Percentiles rank a stretch among this genome's conserved stretches.
Evolutionary conservation across 2,113 vertebrate species (phyloP).

Genomic region (Ptyas mucosa): DNA sequence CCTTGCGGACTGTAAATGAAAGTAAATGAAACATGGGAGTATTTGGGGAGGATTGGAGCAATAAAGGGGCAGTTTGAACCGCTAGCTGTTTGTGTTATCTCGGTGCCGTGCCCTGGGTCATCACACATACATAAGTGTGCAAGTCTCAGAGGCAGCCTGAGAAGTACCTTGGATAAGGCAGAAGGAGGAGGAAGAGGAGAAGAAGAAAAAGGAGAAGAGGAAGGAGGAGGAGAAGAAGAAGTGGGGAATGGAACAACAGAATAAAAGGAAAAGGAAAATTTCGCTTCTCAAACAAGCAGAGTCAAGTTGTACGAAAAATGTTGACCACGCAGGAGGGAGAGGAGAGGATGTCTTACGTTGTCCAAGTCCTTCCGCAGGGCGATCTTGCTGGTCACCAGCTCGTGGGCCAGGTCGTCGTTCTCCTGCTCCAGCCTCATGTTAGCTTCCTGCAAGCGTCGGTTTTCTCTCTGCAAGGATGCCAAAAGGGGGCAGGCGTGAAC

Average conservation of each 20-base stretch:
- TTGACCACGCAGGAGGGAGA: rapidly evolving
- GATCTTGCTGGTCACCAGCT: constrained; percentile 98
- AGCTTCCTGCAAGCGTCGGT: constrained; percentile 92
- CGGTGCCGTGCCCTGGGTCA: too few relatives aligned
- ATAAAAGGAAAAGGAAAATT: background rate
- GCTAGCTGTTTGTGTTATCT: too few relatives aligned
- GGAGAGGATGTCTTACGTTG: constrained; percentile 77
- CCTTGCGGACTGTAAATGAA: too few relatives aligned
- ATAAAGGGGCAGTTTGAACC: too few relatives aligned
- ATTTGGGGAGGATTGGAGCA: too few relatives aligned
- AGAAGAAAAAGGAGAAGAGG: too few relatives aligned
- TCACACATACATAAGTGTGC: rapidly evolving
- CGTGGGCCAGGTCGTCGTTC: constrained; percentile 96
- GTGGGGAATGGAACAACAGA: background rate
- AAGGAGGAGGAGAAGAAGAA: background rate
- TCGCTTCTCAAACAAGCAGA: background rate
- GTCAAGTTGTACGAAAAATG: too few relatives aligned
- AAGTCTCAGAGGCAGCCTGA: background rate
- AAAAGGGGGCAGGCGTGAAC: background rate
- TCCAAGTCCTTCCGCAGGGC: constrained; percentile 94
- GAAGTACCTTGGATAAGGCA: background rate
- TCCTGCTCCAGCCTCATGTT: constrained; percentile 99
- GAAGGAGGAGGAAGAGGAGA: background rate
- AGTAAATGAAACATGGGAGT: too few relatives aligned
- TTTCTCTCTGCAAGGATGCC: constrained; percentile 79